A percentile compares a stretch with the other conserved stretches of the same genome.
Conservation (phyloP, 2,888 invertebrate species). For the Acrobasis consociella region DNA sequence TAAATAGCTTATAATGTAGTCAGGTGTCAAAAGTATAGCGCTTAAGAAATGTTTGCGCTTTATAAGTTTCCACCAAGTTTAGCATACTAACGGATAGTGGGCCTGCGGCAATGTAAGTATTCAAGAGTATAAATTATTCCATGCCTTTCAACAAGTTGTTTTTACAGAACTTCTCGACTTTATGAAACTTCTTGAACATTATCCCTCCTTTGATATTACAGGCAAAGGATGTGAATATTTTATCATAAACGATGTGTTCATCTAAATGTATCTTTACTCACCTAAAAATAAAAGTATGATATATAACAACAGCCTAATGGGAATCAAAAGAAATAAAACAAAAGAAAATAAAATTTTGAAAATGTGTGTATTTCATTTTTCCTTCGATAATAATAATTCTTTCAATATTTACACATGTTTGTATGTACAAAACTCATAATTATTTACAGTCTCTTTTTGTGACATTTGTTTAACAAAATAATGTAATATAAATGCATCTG, state of each 20-base stretch:
- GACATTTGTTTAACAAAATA: constrained; percentile 55
- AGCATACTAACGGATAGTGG: neutral
- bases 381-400: constrained; percentile 55
- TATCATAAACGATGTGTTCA: constrained; percentile 4
- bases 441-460: constrained; percentile 71
- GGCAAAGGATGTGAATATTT: constrained; percentile 27
- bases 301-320: constrained; percentile 31
- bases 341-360: constrained; percentile 77
- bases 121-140: constrained; percentile 28
- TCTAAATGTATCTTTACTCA: neutral
- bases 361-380: constrained; percentile 73
- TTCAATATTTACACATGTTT: constrained; percentile 62
- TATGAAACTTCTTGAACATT: constrained; percentile 26
- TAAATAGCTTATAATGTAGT: neutral
- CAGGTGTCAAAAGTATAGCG: neutral
- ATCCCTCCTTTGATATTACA: constrained; percentile 19
- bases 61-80: constrained; percentile 8
- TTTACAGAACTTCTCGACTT: constrained; percentile 27
- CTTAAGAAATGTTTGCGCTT: constrained; percentile 1
- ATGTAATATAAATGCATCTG: constrained; percentile 65
- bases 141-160: constrained; percentile 28
- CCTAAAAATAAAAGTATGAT: constrained; percentile 27
- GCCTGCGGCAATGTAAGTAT: constrained; percentile 22
- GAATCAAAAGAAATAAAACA: constrained; percentile 69
- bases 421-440: constrained; percentile 66